Evolutionary conservation across 1,140 invertebrate species (phyloP).

Genomic region (Branchinecta lindahli): DNA sequence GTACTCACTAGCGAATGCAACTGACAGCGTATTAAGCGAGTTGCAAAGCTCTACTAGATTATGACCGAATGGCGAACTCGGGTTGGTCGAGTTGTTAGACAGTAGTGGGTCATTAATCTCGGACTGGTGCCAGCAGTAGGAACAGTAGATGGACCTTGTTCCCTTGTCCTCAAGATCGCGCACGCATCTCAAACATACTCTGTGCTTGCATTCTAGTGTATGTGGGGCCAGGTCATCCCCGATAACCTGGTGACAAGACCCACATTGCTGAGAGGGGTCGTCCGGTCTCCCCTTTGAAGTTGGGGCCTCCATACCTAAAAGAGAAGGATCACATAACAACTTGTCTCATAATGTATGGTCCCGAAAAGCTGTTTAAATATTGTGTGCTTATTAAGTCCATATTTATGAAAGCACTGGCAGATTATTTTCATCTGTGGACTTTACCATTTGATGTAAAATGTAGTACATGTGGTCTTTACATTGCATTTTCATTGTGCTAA

Average conservation of each 20-base stretch:
- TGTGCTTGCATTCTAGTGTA: neutral
- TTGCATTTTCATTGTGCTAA: no score
- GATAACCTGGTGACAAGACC: neutral
- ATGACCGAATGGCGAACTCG: conserved; percentile 3
- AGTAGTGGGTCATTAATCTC: conserved; percentile 1
- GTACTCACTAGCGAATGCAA: neutral
- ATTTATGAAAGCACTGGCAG: no score
- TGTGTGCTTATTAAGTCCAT: no score
- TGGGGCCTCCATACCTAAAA: neutral
- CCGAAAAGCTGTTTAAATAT: no score
- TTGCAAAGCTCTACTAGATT: neutral
- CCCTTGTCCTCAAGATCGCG: conserved; percentile 1
- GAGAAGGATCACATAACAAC: neutral
- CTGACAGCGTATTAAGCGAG: neutral
- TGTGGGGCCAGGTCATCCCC: conserved; percentile 1
- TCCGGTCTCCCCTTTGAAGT: neutral
- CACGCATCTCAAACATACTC: neutral
- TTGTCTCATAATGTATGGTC: no score
- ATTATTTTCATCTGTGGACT: no score
- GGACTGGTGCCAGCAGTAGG: conserved; percentile 5
- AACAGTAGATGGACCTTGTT: conserved; percentile 9
- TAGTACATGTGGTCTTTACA: no score
- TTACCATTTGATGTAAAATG: no score
- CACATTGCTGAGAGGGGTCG: conserved; percentile 1
- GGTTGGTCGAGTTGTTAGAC: neutral